These are phyloP conservation scores for Gymnoscelis rufifasciata DNA, from an alignment of 2,888 invertebrate species.

Conservation along the genomic window DNA sequence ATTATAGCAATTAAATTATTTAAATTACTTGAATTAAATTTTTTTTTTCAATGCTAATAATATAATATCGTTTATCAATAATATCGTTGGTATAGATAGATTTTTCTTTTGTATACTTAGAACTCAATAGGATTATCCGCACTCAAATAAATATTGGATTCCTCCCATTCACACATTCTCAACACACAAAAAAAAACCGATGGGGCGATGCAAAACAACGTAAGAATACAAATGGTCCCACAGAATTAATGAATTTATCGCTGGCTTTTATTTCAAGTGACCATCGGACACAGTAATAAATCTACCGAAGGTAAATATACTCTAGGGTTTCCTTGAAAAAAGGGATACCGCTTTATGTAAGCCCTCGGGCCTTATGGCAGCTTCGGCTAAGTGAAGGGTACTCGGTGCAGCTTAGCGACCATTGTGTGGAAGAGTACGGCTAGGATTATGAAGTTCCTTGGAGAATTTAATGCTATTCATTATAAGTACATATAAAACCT, in stretches of 20 bases:
- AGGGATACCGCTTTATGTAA: not conserved
- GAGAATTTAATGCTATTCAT: not conserved
- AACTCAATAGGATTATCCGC: too few relatives aligned
- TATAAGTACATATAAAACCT: too few relatives aligned
- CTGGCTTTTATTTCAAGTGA: slow-evolving; percentile 48
- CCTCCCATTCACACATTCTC: not conserved
- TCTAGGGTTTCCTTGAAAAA: not conserved
- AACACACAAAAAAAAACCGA: not conserved
- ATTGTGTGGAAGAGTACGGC: not conserved
- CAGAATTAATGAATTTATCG: slow-evolving; percentile 53
- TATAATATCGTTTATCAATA: too few relatives aligned
- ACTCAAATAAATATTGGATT: too few relatives aligned
- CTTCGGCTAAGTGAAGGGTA: slow-evolving; percentile 5
- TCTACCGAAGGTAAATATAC: slow-evolving; percentile 26
- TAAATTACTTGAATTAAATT: too few relatives aligned
- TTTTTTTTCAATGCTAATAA: too few relatives aligned
- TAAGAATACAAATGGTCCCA: slow-evolving; percentile 44
- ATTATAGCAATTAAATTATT: too few relatives aligned
- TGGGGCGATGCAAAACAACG: slow-evolving; percentile 31
- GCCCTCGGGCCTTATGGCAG: slow-evolving; percentile 3
- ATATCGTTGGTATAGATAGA: too few relatives aligned
- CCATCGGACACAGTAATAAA: slow-evolving; percentile 40
- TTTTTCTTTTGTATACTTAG: too few relatives aligned
- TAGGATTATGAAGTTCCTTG: not conserved
- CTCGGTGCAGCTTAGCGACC: not conserved